Conservation (phyloP, 2,797 vertebrate species). For the Danio aesculapii region DNA sequence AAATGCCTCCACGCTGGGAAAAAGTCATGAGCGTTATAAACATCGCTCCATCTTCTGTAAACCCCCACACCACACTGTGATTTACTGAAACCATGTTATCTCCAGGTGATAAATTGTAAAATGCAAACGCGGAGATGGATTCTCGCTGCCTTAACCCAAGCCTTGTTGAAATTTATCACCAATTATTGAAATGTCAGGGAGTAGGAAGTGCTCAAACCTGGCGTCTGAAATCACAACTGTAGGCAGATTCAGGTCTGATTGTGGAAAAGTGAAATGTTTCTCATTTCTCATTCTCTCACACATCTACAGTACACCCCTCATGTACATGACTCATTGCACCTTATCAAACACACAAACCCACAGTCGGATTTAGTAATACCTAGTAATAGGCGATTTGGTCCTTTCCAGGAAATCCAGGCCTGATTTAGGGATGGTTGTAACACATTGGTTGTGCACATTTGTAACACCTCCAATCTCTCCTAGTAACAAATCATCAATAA, state of each 20-base stretch:
- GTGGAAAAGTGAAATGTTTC: slow-evolving; percentile 50
- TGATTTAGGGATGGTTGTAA: no score
- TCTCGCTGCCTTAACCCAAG: slow-evolving; percentile 18
- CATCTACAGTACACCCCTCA: slow-evolving; percentile 35
- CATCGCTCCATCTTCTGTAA: slow-evolving; percentile 5
- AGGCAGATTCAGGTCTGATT: slow-evolving; percentile 28
- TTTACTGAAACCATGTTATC: slow-evolving; percentile 11
- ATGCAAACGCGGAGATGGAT: background rate
- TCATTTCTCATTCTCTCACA: slow-evolving; percentile 48
- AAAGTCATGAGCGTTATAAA: slow-evolving; percentile 14
- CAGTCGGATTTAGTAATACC: background rate
- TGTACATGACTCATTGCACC: slow-evolving; percentile 38
- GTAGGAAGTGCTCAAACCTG: slow-evolving; percentile 33
- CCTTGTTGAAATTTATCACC: slow-evolving; percentile 1
- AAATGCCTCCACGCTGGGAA: slow-evolving; percentile 6
- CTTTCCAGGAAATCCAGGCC: slow-evolving; percentile 34
- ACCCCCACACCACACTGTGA: background rate
- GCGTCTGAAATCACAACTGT: slow-evolving; percentile 32
- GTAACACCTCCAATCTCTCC: no score
- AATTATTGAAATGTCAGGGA: slow-evolving; percentile 35
- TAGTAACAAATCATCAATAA: no score
- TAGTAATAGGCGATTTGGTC: background rate
- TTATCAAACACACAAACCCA: slow-evolving; percentile 45
- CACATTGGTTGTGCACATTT: no score
- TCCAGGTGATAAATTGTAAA: background rate